Percentiles rank a stretch among this genome's conserved stretches.
These are phyloP conservation scores for Rattus rattus DNA, from an alignment of 2,113 vertebrate genomes.

Conservation along the genomic window DNA sequence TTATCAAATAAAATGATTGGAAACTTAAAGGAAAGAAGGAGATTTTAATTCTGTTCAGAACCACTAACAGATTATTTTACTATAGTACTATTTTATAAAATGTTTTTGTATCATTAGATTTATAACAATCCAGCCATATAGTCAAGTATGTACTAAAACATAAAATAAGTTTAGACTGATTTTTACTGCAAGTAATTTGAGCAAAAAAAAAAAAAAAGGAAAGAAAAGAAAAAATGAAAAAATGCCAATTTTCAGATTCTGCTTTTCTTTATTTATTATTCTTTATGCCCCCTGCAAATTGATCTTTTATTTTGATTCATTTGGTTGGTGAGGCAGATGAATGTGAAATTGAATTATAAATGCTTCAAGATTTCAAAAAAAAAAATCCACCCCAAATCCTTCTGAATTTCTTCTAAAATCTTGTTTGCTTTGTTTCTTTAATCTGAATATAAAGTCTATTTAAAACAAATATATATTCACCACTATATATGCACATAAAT, in stretches of 20 bases:
- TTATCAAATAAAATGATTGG: conserved; percentile 40
- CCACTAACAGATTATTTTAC: neutral
- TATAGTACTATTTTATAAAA: neutral
- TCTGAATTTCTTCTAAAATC: neutral
- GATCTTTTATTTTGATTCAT: neutral
- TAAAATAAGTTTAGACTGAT: neutral
- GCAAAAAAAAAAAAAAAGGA: neutral
- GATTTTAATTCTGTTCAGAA: neutral
- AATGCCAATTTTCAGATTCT: neutral
- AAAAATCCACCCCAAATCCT: neutral
- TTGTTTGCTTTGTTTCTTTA: neutral
- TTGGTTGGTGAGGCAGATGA: neutral
- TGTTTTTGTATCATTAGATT: neutral
- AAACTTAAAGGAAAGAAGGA: neutral
- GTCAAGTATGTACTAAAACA: neutral
- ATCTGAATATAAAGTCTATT: neutral
- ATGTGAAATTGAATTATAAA: neutral
- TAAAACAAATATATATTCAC: neutral
- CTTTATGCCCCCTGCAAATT: neutral
- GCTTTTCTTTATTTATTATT: neutral
- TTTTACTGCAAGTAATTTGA: neutral
- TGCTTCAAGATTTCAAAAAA: neutral
- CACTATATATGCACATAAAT: neutral
- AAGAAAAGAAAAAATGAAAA: too few species aligned
- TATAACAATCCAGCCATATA: neutral